Evolutionary conservation across 2,797 vertebrate genomes (phyloP), one percentile per base, ranked within the genome.

Genomic region (Hypotaenidia philippensis): DNA sequence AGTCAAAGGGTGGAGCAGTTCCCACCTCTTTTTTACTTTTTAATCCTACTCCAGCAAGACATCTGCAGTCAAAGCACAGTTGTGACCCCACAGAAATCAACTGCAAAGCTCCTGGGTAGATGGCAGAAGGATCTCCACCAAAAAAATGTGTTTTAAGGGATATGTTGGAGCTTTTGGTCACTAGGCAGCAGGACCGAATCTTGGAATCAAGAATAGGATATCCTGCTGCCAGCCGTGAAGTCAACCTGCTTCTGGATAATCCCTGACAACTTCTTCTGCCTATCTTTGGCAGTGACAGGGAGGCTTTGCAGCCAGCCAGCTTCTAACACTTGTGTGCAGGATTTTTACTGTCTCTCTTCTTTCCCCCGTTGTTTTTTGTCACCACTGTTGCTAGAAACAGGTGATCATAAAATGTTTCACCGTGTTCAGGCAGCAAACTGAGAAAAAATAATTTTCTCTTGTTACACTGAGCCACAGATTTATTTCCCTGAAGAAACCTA

Each of bases 401-500:
- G 85, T 29, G 70, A 68, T 63, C 1, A 1, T 52, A 55, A 61
- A 64, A 50, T 13, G n/a, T 57, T 75, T 74, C 66, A 1, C 87
- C 6, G 3, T 11, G n/a, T 63, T 79, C 65, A 75, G 80, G 79
- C 88, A 71, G 64, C 71, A 91, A 93, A 93, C 92, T 15, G 83
- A 83, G 92, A 85, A 94, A 85, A 75, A 77, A 89, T 76, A 20
- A 70, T 79, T 82, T 77, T 70, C 72, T 93, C 41, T 32, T 70
- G 80, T 80, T 92, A 60, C 65, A 49, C 74, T 9, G 81, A 94
- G 79, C 23, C 68, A 34, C 59, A 55, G 77, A 71, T 91, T 91
- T 94, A 91, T 94, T 72, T 91, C 92, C 85, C 90, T 27, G 45
- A 95, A 96, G 89, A 94, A 89, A 94, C 56, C 41, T 38, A 88